Evolutionary conservation across 2,113 vertebrate species (phyloP), one percentile per base, ranked within the genome.

Genomic region (Heliornis fulica): DNA sequence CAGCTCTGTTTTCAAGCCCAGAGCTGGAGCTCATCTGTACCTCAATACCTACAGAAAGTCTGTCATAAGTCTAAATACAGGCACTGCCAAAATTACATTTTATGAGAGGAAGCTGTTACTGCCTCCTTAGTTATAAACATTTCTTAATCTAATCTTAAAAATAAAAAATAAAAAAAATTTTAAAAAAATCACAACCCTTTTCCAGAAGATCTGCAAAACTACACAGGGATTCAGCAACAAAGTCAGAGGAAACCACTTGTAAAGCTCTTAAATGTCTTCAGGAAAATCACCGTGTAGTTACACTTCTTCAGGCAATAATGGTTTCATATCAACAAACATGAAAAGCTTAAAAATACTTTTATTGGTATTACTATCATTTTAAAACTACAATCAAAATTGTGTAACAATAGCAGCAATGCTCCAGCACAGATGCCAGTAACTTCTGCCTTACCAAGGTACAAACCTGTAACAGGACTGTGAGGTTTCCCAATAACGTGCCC

Each of bases 401-500:
- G 31, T 68, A 70, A 71, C 28, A 78, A 59, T 26, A 57, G 77
- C 9, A 93, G 83, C 71, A 90, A 96, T 91, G 34, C 34, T 84
- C 86, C 78, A 82, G 75, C 96, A 86, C 45, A 89, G 93, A 68
- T 3, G 3, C 87, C 65, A 92, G 46, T 79, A 92, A 91, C 63
- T 90, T 96, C 88, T 89, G 54, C 97, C 99, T 99, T 98, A 99
- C 99, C 98, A 72, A 99, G 98, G 97, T 99, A 99, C 97, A 99
- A 97, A 98, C 99, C 99, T 96, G 98, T 99, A 89, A 99, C 98
- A 43, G 99, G 99, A 96, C 99, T 99, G 93, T 99, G 99, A 50
- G 99, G 99, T 97, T 99, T 99, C 64, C 99, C 99, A 87, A 99
- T 99, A 87, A 99, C 99, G n/a, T 99, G 99, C 56, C 99, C 99